These are phyloP conservation scores for Sinella curviseta DNA, from an alignment of 1,140 invertebrate species.

Conservation along the genomic window DNA sequence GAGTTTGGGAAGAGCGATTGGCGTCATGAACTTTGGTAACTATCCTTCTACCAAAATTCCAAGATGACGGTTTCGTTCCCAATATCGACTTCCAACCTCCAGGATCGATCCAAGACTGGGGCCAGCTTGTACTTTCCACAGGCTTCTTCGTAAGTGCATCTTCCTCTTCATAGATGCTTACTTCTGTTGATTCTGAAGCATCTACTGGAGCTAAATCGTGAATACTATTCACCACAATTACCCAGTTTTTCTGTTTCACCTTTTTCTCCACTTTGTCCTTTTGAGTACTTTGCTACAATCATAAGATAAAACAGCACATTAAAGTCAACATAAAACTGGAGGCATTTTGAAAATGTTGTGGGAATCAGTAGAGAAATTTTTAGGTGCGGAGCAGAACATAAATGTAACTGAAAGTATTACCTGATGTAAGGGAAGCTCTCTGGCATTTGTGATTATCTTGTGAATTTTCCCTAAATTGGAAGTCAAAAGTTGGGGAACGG, in stretches of 20 bases:
- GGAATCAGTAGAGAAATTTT: constrained; percentile 16
- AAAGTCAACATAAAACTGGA: too few species aligned
- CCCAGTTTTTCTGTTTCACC: constrained; percentile 43
- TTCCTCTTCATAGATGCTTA: neutral
- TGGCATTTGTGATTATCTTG: constrained; percentile 71
- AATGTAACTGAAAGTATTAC: constrained; percentile 53
- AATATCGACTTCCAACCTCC: neutral
- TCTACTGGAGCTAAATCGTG: constrained; percentile 34
- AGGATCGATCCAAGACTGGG: constrained; percentile 1
- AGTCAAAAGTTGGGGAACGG: constrained; percentile 82
- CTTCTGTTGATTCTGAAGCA: neutral
- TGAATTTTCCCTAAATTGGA: constrained; percentile 75
- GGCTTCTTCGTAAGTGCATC: neutral
- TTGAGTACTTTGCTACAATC: constrained; percentile 17
- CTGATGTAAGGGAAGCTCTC: constrained; percentile 71
- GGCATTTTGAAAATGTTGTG: too few species aligned
- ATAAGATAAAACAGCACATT: neutral
- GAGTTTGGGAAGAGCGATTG: neutral
- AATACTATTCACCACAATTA: constrained; percentile 40
- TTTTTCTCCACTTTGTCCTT: constrained; percentile 31
- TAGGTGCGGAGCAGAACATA: neutral
- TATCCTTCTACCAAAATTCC: neutral
- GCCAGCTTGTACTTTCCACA: neutral
- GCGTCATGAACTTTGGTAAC: neutral
- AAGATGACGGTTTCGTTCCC: neutral